Evolutionary conservation across 2,113 vertebrate genomes (phyloP), one percentile per base, ranked within the genome.

Genomic region (Larimichthys polyactis): DNA sequence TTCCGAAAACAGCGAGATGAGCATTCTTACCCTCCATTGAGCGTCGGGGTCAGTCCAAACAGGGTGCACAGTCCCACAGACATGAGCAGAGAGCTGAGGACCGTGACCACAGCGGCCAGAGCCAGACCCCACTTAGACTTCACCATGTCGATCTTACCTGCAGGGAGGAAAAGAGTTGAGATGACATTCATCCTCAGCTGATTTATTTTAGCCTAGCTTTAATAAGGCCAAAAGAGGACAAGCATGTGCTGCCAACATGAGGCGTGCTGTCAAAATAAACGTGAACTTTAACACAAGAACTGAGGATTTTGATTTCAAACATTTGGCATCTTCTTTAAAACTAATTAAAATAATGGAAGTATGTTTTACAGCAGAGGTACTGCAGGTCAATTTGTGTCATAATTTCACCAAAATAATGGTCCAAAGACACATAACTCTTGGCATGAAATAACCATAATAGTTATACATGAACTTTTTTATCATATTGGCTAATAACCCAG

Each of bases 141-240:
- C 94, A 99, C 98, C 97, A 99, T 97, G 95, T 99, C 98, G 0
- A 99, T 99, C 93, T 99, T 99, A 63, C 98, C 98, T 99, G 84
- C 52, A 57, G 64, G 24, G 0, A 69, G 55, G 14, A 51, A 44
- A 12, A 46, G 2, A 43, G n/a, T n/a, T n/a, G n/a, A n/a, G 15
- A 22, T 20, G 55, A 75, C 12, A 16, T 40, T 63, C 8, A 51
- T 62, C 29, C 29, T 32, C 29, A 32, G 29, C 29, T 32, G 29
- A 5, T 32, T 32, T 32, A 36, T 36, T 6, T 36, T 36, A 7
- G 32, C 32, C 1, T 36, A 36, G 32, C 32, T 36, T 4, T 7
- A 36, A 36, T 7, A 36, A 36, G 32, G 32, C 32, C 32, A 5
- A 44, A 62, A 40, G 7, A 57, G 29, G 2, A 16, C 22, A 16